Conservation (phyloP, 2,113 vertebrate species). For the Chamaetylas fuelleborni region DNA sequence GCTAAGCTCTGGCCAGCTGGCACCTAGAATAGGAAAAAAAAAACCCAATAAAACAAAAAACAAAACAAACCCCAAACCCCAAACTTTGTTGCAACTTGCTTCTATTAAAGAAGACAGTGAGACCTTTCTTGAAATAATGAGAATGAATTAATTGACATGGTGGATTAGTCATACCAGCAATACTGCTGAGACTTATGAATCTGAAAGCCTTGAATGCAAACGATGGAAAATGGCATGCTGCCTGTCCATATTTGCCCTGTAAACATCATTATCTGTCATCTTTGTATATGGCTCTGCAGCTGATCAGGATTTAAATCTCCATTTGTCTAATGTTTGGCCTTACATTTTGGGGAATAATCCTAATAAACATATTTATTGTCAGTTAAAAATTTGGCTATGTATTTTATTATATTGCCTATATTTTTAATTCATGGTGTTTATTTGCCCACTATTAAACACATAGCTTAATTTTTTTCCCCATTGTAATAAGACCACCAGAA, state of each 20-base stretch:
- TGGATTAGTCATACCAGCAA: neutral
- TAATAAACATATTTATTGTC: neutral
- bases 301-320: neutral
- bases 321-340: neutral
- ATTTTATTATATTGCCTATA: neutral
- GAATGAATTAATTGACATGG: neutral
- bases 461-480: neutral
- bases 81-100: neutral
- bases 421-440: neutral
- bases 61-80: neutral
- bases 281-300: neutral
- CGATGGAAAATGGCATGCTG: neutral
- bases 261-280: neutral
- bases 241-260: neutral
- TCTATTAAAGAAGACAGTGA: neutral
- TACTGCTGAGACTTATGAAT: neutral
- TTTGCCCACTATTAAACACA: neutral
- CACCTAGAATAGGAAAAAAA: neutral
- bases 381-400: neutral
- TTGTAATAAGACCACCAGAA: neutral
- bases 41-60: neutral
- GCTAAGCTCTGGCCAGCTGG: neutral
- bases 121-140: neutral
- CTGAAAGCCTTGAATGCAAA: neutral
- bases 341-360: neutral